Conservation (phyloP, 2,113 vertebrate genomes). For the Talpa occidentalis region DNA sequence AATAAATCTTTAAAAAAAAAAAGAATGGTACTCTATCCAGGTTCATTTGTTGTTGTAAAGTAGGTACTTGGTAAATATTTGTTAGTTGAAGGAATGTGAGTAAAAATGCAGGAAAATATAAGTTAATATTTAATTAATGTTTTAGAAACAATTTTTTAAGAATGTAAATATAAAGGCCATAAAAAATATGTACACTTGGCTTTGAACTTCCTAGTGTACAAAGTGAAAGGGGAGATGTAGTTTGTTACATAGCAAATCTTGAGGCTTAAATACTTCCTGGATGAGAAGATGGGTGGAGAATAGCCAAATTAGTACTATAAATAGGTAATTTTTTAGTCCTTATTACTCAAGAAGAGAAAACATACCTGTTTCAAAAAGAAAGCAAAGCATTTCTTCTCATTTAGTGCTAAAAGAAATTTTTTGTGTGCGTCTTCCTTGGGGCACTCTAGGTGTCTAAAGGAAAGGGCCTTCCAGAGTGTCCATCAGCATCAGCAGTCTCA, state of each 20-base stretch:
- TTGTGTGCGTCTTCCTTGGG: not conserved
- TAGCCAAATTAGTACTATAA: not conserved
- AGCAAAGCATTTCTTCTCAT: not conserved
- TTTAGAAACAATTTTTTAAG: not conserved
- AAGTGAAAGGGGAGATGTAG: not conserved
- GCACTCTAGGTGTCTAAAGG: not conserved
- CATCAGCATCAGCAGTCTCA: not conserved
- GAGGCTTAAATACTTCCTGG: not conserved
- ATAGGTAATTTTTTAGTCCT: not conserved
- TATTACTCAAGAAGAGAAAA: not conserved
- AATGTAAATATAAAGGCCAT: not conserved
- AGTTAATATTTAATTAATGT: not conserved
- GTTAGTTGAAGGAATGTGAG: not conserved
- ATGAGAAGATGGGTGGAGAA: not conserved
- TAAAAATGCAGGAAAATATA: constrained; percentile 18
- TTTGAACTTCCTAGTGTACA: constrained; percentile 5
- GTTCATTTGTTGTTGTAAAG: not conserved
- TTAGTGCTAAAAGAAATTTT: not conserved
- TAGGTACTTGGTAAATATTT: not conserved
- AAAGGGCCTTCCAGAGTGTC: not conserved
- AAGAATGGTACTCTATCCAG: not conserved
- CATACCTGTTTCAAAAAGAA: not conserved
- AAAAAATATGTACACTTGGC: not conserved
- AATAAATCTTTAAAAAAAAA: too few relatives aligned
- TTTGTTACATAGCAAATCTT: not conserved